Evolutionary conservation across 2,797 vertebrate species (phyloP).

Genomic region (Pangasius krempfi): DNA sequence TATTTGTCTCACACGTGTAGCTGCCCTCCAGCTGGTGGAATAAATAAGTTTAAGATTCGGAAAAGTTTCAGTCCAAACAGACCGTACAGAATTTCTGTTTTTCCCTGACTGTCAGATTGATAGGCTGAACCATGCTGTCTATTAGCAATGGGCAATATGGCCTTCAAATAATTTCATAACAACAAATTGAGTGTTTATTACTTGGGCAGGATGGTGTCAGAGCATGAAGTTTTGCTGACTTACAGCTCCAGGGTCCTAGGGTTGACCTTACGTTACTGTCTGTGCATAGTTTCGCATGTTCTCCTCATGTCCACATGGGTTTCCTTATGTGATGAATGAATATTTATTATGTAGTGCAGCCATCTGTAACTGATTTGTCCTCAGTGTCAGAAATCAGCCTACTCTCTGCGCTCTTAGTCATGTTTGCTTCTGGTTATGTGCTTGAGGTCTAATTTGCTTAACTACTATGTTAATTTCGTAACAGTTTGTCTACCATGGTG

Average conservation of each 20-base stretch:
- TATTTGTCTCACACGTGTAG: slow-evolving; percentile 44
- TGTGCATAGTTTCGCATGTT: background rate
- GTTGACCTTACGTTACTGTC: background rate
- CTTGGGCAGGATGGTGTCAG: background rate
- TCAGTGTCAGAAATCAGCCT: slow-evolving; percentile 2
- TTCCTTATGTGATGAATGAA: background rate
- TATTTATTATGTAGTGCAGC: slow-evolving; percentile 10
- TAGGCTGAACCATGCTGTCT: background rate
- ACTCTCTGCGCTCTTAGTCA: background rate
- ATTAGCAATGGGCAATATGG: background rate
- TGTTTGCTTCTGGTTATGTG: background rate
- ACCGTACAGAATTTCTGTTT: background rate
- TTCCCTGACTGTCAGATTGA: background rate
- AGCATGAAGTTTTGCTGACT: background rate
- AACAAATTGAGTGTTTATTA: background rate
- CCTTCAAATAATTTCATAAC: background rate
- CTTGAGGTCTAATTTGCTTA: background rate
- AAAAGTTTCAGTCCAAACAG: slow-evolving; percentile 13
- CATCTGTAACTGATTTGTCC: slow-evolving; percentile 12
- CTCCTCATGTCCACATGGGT: background rate
- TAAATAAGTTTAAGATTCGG: slow-evolving; percentile 34
- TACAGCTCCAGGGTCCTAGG: background rate
- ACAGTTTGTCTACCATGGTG: background rate
- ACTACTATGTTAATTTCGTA: background rate
- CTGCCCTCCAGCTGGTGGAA: slow-evolving; percentile 45